Base-by-base conservation (phyloP, 2,797 vertebrate genomes). In the Mormyrops attenuatus region DNA sequence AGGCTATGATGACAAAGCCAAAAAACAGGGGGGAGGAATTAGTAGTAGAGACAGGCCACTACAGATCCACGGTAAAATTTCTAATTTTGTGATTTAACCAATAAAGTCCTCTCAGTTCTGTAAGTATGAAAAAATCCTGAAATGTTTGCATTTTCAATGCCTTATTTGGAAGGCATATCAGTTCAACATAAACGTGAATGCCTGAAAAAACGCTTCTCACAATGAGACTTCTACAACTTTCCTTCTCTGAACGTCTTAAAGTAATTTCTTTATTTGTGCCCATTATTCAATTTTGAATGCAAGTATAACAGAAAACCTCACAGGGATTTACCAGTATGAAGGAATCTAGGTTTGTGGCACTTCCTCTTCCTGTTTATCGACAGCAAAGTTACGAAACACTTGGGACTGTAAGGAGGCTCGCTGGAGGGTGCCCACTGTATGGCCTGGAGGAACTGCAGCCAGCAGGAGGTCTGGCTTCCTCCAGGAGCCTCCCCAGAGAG, bases 331-430 rank as follows among this genome's bases (percentile, higher is more conserved):
- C 38, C 85, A 57, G 34, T n/a, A 52, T 4, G 30, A 9, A 57
- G 17, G 34, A 57, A 63, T 63, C 41, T 6, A 17, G 9, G 38
- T 47, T 30, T 60, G 15, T 13, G 17, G 63, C 15, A 47, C 38
- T 88, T 88, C 85, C 89, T 88, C n/a, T 88, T 90, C 89, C 89
- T 88, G 89, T 90, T 90, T 82, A 82, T 90, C 38, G 41, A 50
- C 52, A 66, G 86, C 11, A 52, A 85, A 47, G 17, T 60, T 47
- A 77, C 7, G 52, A 73, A 88, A 77, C n/a, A 41, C 34, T 87
- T 57, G 89, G 5, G 52, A 44, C 82, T 69, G 22, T 22, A 20
- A n/a, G 53, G 88, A 20, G 52, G 55, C 13, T 85, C 5, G 0
- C 34, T 41, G 63, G 30, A 87, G 57, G 38, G 50, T 15, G 49